Evolutionary conservation across 2,888 invertebrate species (phyloP), one percentile per base, ranked within the genome.

Genomic region (Microdon myrmicae): DNA sequence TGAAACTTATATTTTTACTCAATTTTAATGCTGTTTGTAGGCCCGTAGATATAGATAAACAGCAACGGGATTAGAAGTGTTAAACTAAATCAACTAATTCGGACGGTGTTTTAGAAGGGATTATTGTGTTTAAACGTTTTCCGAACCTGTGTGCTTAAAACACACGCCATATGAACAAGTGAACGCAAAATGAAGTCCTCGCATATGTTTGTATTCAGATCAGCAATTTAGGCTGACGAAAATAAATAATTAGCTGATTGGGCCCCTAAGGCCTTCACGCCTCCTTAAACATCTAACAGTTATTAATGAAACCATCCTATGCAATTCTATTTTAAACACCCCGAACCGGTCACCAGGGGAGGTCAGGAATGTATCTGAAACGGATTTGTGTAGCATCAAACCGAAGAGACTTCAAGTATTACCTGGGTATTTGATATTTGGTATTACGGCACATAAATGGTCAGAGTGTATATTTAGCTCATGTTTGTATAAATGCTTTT

Each of bases 381-480:
- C 8, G 4, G 10, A n/a, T n/a, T n/a, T n/a, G 14, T 19, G 10
- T 9, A 3, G 23, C 13, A 23, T 41, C 31, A 41, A 41, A 41
- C 0, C 19, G 8, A 5, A 32, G 41, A 29, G n/a, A n/a, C n/a
- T n/a, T 20, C 45, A 53, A 31, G 45, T 22, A 64, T 56, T 56
- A 64, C 61, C 61, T 64, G 56, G 51, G 61, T 64, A 45, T 64
- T 64, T 51, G 32, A 37, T 64, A 41, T 51, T 64, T 51, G 32
- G 41, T 64, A 41, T 51, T 56, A 55, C 44, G 56, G 51, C 51
- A 51, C 61, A 56, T 64, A 64, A 51, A 64, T 56, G 61, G 61
- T 34, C 31, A 44, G 39, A 39, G 26, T 14, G 31, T 56, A 56
- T 56, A 64, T 56, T 55, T 53, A 54, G 47, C 25, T 10, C 31